Conservation (phyloP, 2,888 invertebrate species). For the Perithous albicinctus region DNA sequence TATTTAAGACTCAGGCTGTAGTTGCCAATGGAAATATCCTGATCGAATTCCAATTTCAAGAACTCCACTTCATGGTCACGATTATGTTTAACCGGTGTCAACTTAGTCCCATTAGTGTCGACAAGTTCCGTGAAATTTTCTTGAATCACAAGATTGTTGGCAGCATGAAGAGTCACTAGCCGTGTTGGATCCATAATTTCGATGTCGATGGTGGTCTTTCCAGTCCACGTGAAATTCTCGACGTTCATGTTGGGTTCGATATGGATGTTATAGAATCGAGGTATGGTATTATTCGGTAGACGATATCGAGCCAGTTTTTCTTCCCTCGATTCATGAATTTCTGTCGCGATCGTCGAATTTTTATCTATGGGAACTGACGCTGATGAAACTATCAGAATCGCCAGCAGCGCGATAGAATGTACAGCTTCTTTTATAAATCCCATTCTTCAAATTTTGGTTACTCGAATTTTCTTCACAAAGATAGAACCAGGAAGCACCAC, state of each 20-base stretch:
- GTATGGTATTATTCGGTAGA: constrained; percentile 86
- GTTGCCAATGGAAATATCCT: constrained; percentile 80
- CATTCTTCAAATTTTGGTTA: background rate
- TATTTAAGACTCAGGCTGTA: constrained; percentile 87
- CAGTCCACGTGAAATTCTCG: constrained; percentile 72
- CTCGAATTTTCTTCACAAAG: background rate
- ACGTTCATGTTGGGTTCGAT: constrained; percentile 85
- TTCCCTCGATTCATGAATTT: constrained; percentile 5
- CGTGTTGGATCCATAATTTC: constrained; percentile 64
- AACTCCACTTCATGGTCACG: constrained; percentile 60
- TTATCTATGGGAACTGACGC: background rate
- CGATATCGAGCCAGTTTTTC: constrained; percentile 81
- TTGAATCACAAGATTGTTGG: constrained; percentile 53
- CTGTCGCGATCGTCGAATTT: background rate
- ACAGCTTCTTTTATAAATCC: background rate
- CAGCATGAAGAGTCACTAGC: constrained; percentile 61
- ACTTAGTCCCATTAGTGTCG: constrained; percentile 35
- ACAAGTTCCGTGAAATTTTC: constrained; percentile 62
- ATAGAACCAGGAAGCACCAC: background rate
- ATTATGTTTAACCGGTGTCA: constrained; percentile 56
- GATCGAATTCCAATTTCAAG: constrained; percentile 58
- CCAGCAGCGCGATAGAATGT: background rate
- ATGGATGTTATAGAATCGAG: constrained; percentile 86
- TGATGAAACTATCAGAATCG: constrained; percentile 16
- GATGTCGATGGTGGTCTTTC: constrained; percentile 66